Evolutionary conservation across 2,888 invertebrate genomes (phyloP).

Genomic region (Cephus spinipes): DNA sequence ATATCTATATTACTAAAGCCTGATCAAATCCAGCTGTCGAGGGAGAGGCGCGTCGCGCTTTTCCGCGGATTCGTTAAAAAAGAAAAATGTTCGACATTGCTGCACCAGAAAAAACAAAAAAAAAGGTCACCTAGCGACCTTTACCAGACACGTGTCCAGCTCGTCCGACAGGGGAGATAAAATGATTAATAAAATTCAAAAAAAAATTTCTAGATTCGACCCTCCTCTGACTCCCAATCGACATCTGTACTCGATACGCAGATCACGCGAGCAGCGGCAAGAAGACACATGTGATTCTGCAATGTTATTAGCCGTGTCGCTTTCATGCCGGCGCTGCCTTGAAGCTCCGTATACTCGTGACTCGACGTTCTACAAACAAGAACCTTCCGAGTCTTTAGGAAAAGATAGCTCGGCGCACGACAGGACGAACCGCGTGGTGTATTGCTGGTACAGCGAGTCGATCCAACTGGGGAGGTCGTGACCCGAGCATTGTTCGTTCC

Average conservation of each 20-base stretch:
- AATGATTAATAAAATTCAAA: background rate
- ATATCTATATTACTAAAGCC: background rate
- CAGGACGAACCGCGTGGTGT: background rate
- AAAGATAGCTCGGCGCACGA: background rate
- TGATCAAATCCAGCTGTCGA: background rate
- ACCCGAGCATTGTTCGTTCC: conserved; percentile 32
- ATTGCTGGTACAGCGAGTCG: conserved; percentile 5
- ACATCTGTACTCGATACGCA: background rate
- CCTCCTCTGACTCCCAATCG: background rate
- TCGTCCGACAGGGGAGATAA: background rate
- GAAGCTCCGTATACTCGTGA: background rate
- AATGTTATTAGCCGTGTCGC: background rate
- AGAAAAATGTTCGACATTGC: background rate
- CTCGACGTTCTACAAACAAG: background rate
- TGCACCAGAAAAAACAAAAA: background rate
- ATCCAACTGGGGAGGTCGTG: conserved; percentile 33
- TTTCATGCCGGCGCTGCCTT: background rate
- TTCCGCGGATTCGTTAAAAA: background rate
- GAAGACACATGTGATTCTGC: background rate
- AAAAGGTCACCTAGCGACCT: background rate
- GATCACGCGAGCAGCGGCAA: background rate
- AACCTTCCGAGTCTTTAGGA: background rate
- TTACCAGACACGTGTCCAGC: background rate
- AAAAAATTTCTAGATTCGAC: background rate
- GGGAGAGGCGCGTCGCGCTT: background rate